Conservation (phyloP, 2,888 invertebrate genomes). For the Ectemnius lituratus region DNA sequence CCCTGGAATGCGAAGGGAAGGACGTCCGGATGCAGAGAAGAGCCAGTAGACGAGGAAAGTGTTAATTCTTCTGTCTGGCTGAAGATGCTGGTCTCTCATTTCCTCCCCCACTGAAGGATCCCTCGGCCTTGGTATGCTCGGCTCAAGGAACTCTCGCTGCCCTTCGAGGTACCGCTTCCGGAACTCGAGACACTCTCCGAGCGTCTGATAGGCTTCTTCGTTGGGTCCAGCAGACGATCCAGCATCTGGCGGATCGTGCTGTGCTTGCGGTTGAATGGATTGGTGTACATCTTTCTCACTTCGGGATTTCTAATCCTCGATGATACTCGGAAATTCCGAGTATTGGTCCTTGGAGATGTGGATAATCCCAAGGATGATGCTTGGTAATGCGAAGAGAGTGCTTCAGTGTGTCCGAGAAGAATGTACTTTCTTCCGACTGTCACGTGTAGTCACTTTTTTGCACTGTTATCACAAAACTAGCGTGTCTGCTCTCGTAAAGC, state of each 20-base stretch:
- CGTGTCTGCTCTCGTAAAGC: neutral
- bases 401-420: too few species aligned
- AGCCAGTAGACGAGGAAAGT: slow-evolving; percentile 6
- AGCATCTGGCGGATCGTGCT: slow-evolving; percentile 83
- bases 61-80: too few species aligned
- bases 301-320: neutral
- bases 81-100: slow-evolving; percentile 56
- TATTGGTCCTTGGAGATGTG: neutral
- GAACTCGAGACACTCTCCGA: slow-evolving; percentile 73
- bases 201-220: slow-evolving; percentile 68
- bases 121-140: slow-evolving; percentile 57
- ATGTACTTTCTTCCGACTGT: too few species aligned
- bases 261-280: slow-evolving; percentile 85
- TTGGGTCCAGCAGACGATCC: slow-evolving; percentile 82
- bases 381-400: too few species aligned
- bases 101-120: slow-evolving; percentile 70
- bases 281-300: slow-evolving; percentile 81
- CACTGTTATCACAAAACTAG: too few species aligned
- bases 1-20: slow-evolving; percentile 3
- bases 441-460: too few species aligned
- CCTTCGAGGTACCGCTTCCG: slow-evolving; percentile 67
- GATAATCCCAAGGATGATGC: too few species aligned
- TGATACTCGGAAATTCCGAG: neutral
- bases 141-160: slow-evolving; percentile 64
- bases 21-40: neutral